Evolutionary conservation across 1,140 invertebrate genomes (phyloP), one percentile per base, ranked within the genome.

Genomic region (Drosophila kanapiae): DNA sequence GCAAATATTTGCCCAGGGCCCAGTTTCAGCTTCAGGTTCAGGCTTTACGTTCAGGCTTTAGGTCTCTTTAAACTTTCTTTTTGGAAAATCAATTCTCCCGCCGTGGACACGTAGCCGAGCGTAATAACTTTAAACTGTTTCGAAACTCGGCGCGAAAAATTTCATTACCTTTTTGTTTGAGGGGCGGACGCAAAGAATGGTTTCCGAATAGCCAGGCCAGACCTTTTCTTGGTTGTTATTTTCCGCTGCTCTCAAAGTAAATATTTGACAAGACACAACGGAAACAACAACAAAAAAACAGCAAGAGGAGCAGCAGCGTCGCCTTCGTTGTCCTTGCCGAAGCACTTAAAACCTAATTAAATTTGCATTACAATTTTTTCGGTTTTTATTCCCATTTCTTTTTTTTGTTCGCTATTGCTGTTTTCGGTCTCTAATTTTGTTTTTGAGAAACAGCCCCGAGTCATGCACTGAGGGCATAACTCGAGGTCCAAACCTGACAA

Each of bases 281-380:
- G 45, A 56, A 76, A 47, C 78, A 76, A 47, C 47, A 76, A 53
- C 61, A 54, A 33, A 49, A 78, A 47, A 45, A 60, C 47, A 76
- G 49, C 61, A 54, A 33, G 49, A 78, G 42, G 45, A 75, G 31
- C 65, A 40, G 13, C 53, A 14, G 38, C 60, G 67, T 53, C 70
- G 75, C 74, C 83, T 62, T 65, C 62, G 70, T 67, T 76, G 82
- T 71, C 81, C 74, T 84, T 61, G 80, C 69, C 76, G 74, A 75
- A 90, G 85, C 84, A 88, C 84, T 88, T 88, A 88, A 88, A 88
- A 88, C 84, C 84, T 88, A 88, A 88, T 88, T 88, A 88, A 88
- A 88, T 88, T 88, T 88, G 80, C 84, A 88, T 88, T 88, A 88
- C 80, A 88, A 88, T 79, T 79, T 84, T 87, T 88, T 80, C 61